Evolutionary conservation across 2,888 invertebrate species (phyloP), one percentile per base, ranked within the genome.

Genomic region (Subacronicta megacephala): DNA sequence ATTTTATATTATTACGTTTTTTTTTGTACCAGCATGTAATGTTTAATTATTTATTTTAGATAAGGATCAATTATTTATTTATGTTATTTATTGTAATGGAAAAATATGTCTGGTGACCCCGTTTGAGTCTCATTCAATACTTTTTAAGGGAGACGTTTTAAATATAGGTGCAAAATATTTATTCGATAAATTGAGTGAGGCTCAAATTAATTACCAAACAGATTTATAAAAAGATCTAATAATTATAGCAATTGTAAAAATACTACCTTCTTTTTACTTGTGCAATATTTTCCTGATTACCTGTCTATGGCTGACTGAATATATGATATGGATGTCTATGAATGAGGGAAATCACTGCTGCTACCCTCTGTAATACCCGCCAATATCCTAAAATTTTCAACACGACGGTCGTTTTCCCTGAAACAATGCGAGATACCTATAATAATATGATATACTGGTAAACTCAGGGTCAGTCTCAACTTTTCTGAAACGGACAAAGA

Each of bases 121-220:
- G 62, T 85, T 88, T 82, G 84, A 86, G 84, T 81, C 78, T 85
- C 85, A 85, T 82, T 84, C 84, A 85, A 85, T 89, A 77, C 45
- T 72, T 73, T 74, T 73, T 69, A 78, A 59, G 91, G 92, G 92
- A 91, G 92, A 92, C 92, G 89, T 88, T 80, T 83, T 83, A 83
- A 90, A 92, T 92, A 92, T 92, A 92, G 92, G 92, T 92, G 92
- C 92, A 90, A 81, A 81, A 80, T 84, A 86, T 85, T 86, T 84
- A 84, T 83, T 87, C 90, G 90, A 92, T 74, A 88, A 88, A 88
- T 89, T 86, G 86, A 83, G 80, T 88, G 84, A 87, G 84, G 81
- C 83, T 85, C 83, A 80, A 89, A 86, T 78, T 69, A 67, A 63
- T 73, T 63, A 71, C 77, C 74, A 58, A 75, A 57, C 64, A 70